Base-by-base conservation (phyloP, 2,888 invertebrate genomes). In the Drosophila diplacantha region DNA sequence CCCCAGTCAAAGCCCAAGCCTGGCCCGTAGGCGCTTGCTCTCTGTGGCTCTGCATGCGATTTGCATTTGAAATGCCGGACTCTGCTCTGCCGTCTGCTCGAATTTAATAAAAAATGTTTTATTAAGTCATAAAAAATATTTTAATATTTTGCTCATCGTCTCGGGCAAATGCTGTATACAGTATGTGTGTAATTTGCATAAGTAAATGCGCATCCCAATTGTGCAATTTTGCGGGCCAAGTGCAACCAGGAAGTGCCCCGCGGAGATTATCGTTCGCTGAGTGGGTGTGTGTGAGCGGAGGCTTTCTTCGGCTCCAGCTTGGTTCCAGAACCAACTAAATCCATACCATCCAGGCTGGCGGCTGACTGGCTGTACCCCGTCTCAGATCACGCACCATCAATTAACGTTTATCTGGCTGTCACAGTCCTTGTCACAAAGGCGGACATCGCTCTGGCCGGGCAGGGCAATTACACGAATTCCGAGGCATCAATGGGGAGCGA, bases 41-140 rank as follows among this genome's bases (percentile, higher is more conserved):
- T 44, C 29, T 31, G 38, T 32, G 37, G 54, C 54, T 50, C 54
- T 78, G 80, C 71, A 81, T 78, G 71, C 69, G 63, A 80, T 80
- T 80, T 83, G 83, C 80, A 83, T 81, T 80, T 50, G 62, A 69
- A 78, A 76, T 61, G 61, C 18, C 12, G 11, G 41, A n/a, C 41
- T 22, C 4, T 6, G 26, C 26, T 14, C 16, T 61, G 69, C 54
- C 50, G 49, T 46, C 65, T 80, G 83, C 83, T 78, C 74, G 79
- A 73, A 83, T 81, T 83, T 81, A 81, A 81, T 83, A 81, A 83
- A 78, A 63, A 79, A 80, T 81, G 72, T 83, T 81, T 81, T 81
- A 83, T 81, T 81, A 81, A 81, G 80, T 81, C 80, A 81, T 81
- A 83, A 81, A 81, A 81, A 78, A 62, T 62, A 65, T 71, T 60